Evolutionary conservation across 2,113 vertebrate species (phyloP), one percentile per base, ranked within the genome.

Genomic region (Willisornis vidua): DNA sequence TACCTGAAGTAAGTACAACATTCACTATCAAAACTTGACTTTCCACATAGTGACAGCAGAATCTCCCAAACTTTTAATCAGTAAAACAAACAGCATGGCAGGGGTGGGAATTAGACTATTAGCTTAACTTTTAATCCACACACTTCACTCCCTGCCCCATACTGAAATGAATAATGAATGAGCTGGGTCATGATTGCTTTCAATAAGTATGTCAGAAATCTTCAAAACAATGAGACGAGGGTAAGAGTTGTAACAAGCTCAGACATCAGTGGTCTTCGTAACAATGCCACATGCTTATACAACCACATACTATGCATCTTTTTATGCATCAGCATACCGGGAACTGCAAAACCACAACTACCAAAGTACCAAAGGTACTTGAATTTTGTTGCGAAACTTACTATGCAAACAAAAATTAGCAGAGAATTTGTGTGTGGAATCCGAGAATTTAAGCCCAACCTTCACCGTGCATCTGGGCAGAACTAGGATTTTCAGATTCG

Each of bases 301-400:
- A 90, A 45, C 43, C 59, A 15, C 88, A 62, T n/a, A n/a, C 66
- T 65, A 52, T 4, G 29, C 75, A 82, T 85, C 66, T 11, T 43
- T 75, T 35, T 35, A 61, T 11, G 66, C 79, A 90, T 55, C 83
- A 71, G 79, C 79, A 31, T 67, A 86, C 33, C 45, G 33, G 72
- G 46, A 94, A 88, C 79, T 45, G 43, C 58, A 80, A 43, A 91
- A 61, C 90, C 63, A 22, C 79, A 68, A 49, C 54, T 26, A 67
- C 46, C 75, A 65, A 93, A 96, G 81, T 43, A 80, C 35, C 89
- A 49, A 85, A 94, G 75, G 88, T 83, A 90, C 78, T 78, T 35
- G 41, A 63, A 58, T 13, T 66, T 55, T 46, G 23, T 89, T 89
- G 77, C 19, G 20, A 92, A 96, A 89, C 54, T 68, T 70, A n/a